Conservation (phyloP, 1,140 invertebrate genomes). For the Nasonia giraulti region DNA sequence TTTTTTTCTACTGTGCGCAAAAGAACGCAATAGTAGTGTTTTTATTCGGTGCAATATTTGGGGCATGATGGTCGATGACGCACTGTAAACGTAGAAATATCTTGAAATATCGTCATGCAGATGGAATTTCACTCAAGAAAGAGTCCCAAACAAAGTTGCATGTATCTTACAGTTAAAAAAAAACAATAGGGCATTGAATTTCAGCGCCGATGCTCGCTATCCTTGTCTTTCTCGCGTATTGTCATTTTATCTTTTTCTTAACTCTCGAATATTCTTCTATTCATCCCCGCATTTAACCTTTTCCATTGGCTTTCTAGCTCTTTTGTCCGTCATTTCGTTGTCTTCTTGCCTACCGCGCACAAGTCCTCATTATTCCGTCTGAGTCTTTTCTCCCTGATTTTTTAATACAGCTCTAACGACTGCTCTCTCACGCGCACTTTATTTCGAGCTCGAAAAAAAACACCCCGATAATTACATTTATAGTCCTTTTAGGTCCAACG, state of each 20-base stretch:
- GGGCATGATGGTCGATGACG: neutral
- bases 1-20: neutral
- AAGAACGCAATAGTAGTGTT: no score
- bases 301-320: neutral
- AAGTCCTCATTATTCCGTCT: no score
- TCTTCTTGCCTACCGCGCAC: neutral
- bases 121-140: no score
- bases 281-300: neutral
- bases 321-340: neutral
- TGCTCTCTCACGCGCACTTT: no score
- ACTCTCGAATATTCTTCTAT: neutral
- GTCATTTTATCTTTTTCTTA: neutral
- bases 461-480: neutral
- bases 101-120: neutral
- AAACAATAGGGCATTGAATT: conserved; percentile 13
- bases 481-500: no score
- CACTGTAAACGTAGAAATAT: neutral
- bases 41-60: no score
- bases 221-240: neutral
- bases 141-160: no score
- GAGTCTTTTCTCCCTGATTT: neutral
- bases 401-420: neutral
- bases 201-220: neutral
- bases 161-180: neutral
- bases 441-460: neutral